Percentiles rank a stretch among this genome's conserved stretches.
Conservation (phyloP, 2,113 vertebrate genomes). For the Paedocypris sp. region DNA sequence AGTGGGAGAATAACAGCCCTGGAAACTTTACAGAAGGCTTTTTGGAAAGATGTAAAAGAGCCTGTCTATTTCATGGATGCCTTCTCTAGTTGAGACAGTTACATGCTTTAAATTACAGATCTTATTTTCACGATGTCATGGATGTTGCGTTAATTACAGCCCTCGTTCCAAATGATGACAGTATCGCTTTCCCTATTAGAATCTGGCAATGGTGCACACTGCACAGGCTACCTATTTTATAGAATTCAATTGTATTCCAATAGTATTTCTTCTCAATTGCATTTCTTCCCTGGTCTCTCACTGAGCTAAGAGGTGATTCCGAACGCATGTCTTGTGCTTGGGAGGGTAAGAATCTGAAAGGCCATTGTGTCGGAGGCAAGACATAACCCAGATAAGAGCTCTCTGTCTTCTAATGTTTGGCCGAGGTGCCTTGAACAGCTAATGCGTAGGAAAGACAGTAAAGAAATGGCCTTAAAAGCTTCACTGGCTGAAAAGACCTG, state of each 20-base stretch:
- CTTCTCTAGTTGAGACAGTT: not conserved
- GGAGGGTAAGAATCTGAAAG: not conserved
- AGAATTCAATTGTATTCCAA: not conserved
- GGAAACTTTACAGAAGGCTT: not conserved
- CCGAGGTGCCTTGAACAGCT: not conserved
- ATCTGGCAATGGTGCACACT: not conserved
- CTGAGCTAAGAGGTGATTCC: not conserved
- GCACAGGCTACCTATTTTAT: not conserved
- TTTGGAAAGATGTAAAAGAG: not conserved
- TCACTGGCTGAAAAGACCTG: not conserved
- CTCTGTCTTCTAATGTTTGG: not conserved
- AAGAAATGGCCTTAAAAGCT: constrained; percentile 7
- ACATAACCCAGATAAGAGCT: constrained; percentile 3
- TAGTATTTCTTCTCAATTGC: not conserved
- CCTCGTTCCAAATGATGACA: not conserved
- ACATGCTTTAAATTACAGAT: constrained; percentile 5
- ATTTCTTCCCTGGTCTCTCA: not conserved
- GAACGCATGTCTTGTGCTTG: not conserved
- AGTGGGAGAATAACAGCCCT: not conserved
- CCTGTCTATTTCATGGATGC: not conserved
- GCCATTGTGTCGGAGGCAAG: constrained; percentile 1
- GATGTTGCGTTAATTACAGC: constrained; percentile 4
- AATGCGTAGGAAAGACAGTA: not conserved
- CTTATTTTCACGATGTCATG: not conserved
- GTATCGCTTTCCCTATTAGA: not conserved